Conservation (phyloP, 2,113 vertebrate genomes). For the Prietella phreatophila region DNA sequence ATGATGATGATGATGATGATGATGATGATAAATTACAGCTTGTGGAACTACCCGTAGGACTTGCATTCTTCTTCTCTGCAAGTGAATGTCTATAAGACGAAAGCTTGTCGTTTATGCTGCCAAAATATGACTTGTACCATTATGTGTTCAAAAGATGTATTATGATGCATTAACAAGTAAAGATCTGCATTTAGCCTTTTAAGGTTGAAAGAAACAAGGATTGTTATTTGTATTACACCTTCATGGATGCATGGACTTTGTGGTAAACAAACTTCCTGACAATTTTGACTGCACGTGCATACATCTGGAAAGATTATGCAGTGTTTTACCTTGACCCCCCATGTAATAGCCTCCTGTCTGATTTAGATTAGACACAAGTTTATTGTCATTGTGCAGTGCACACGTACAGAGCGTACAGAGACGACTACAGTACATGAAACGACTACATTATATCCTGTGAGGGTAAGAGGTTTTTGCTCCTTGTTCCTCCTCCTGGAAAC, state of each 20-base stretch:
- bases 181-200: background rate
- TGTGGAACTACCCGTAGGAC: background rate
- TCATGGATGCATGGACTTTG: background rate
- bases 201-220: background rate
- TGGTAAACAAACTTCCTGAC: background rate
- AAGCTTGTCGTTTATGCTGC: background rate
- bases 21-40: slow-evolving; percentile 52
- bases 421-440: no score
- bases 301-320: no score
- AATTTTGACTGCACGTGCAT: background rate
- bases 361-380: no score
- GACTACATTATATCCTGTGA: no score
- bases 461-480: no score
- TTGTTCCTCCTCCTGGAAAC: background rate
- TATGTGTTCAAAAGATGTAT: background rate
- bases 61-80: background rate
- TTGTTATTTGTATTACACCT: background rate
- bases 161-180: background rate
- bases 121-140: background rate
- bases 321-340: no score
- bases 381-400: no score
- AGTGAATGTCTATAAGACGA: background rate
- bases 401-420: no score
- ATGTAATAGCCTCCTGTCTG: no score
- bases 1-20: slow-evolving; percentile 8